A percentile compares a stretch with the other conserved stretches of the same genome.
Evolutionary conservation across 2,113 vertebrate species (phyloP).

Genomic region (Falco punctatus): DNA sequence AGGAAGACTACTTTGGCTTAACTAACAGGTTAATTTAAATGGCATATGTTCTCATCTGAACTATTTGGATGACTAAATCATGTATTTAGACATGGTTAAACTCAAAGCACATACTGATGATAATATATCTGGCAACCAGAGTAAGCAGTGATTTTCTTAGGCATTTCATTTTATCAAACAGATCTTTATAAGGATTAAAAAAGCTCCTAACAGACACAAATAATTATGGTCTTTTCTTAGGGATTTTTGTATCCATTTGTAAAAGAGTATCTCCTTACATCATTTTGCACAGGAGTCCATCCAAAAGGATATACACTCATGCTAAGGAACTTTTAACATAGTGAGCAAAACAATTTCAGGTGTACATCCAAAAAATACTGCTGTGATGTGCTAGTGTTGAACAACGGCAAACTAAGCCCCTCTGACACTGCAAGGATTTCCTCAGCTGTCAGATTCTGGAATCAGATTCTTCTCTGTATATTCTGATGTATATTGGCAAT

Average conservation of each 20-base stretch:
- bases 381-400: neutral
- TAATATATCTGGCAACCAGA: neutral
- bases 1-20: neutral
- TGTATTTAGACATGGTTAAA: slow-evolving; percentile 24
- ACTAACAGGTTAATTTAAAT: slow-evolving; percentile 34
- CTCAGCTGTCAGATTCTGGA: neutral
- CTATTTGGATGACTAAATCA: neutral
- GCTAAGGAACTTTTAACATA: slow-evolving; percentile 28
- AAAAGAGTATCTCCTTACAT: neutral
- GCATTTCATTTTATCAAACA: slow-evolving; percentile 27
- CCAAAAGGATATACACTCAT: neutral
- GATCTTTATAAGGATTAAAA: neutral
- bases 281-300: neutral
- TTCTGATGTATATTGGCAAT: neutral
- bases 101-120: neutral
- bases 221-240: neutral
- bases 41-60: neutral
- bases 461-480: neutral
- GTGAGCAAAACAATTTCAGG: slow-evolving; percentile 16
- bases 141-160: slow-evolving; percentile 16
- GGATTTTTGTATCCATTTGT: neutral
- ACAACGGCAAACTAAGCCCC: neutral
- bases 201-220: slow-evolving; percentile 26
- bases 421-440: neutral
- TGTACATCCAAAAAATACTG: neutral